phyloP scores from a whole-genome alignment of 2,888 invertebrate genomes.

The Napeogenes sylphis region DNA sequence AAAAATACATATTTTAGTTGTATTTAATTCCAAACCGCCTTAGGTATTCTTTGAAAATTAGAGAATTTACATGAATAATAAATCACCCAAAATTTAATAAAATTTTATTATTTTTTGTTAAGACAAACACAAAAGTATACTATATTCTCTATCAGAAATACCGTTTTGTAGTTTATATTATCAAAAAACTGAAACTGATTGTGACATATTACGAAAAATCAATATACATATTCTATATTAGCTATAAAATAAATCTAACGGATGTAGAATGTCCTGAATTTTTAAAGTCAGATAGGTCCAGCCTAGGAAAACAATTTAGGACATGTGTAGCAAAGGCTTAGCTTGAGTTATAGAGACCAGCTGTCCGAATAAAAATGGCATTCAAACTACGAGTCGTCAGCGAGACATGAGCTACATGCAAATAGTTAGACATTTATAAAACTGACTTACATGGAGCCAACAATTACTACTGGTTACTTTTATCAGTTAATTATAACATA shows the following conservation, averaged over 20 bases:
- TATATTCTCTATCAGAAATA: no score
- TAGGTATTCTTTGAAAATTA: no score
- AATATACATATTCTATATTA: not conserved
- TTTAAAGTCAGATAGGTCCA: not conserved
- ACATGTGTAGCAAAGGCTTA: constrained; percentile 17
- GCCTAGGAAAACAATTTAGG: constrained; percentile 19
- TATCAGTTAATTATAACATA: no score
- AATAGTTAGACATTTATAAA: constrained; percentile 3
- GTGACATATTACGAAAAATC: not conserved
- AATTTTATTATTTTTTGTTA: no score
- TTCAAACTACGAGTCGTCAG: constrained; percentile 37
- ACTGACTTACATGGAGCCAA: not conserved
- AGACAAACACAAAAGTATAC: no score
- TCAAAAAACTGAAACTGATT: no score
- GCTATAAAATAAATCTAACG: not conserved
- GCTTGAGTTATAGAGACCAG: constrained; percentile 30
- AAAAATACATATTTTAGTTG: no score
- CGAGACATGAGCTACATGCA: constrained; percentile 29
- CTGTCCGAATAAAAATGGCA: constrained; percentile 40
- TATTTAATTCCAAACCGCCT: no score
- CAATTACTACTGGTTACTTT: not conserved
- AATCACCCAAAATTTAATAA: no score
- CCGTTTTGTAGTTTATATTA: no score
- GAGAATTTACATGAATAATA: no score
- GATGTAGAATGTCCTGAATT: not conserved